A percentile compares a stretch with the other conserved stretches of the same genome.
These are phyloP conservation scores for Cydia pomonella DNA, from an alignment of 1,140 invertebrate species.

Conservation along the genomic window DNA sequence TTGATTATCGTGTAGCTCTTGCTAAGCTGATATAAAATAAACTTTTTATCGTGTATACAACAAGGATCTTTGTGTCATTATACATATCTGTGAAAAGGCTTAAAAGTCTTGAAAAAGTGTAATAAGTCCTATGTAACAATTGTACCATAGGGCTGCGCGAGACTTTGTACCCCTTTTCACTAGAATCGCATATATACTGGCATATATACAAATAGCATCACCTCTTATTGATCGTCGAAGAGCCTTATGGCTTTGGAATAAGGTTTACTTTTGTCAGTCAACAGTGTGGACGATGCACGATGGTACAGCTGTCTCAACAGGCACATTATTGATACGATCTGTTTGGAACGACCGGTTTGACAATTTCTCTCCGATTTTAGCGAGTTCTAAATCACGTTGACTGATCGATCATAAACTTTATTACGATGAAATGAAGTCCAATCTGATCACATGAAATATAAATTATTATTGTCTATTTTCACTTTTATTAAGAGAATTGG, in stretches of 20 bases:
- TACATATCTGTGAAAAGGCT: background rate
- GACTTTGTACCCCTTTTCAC: no score
- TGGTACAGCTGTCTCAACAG: background rate
- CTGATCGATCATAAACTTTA: background rate
- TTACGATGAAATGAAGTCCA: background rate
- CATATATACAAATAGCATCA: no score
- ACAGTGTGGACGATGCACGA: background rate
- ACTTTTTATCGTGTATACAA: background rate
- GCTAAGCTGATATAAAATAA: background rate
- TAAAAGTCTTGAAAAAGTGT: no score
- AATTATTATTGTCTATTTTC: background rate
- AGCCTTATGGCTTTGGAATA: background rate
- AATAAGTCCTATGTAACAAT: no score
- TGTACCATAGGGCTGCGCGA: no score
- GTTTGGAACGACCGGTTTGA: conserved; percentile 18
- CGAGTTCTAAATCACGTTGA: background rate
- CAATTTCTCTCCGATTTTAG: conserved; percentile 19
- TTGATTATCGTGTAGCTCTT: background rate
- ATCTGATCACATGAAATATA: background rate
- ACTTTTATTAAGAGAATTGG: background rate
- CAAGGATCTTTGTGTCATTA: background rate
- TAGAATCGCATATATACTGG: no score
- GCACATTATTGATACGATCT: conserved; percentile 1
- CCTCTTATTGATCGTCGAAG: background rate
- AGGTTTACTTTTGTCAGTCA: background rate